Evolutionary conservation across 2,797 vertebrate genomes (phyloP).

Genomic region (Gadopsis marmoratus): DNA sequence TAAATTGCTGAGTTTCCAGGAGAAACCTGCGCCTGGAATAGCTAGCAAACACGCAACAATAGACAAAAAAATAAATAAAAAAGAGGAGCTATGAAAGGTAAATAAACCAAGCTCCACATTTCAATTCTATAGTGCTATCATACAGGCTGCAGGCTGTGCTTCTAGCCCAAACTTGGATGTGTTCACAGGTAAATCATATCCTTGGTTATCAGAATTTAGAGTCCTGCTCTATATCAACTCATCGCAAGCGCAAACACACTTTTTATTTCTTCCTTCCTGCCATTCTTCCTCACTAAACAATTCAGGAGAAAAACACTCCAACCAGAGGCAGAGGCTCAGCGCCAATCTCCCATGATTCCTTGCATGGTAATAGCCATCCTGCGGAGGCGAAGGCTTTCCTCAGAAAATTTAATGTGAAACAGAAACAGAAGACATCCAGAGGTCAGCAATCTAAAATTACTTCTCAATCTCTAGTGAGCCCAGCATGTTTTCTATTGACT

Average conservation of each 20-base stretch:
- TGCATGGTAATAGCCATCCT: conserved; percentile 62
- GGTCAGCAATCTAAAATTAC: conserved; percentile 85
- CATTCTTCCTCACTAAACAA: conserved; percentile 51
- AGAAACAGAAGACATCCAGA: conserved; percentile 81
- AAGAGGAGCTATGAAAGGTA: conserved; percentile 51
- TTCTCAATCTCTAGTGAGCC: conserved; percentile 75
- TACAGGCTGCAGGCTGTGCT: conserved; percentile 52
- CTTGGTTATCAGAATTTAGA: conserved; percentile 45
- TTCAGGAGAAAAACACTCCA: conserved; percentile 56
- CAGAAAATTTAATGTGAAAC: conserved; percentile 81
- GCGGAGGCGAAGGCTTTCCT: conserved; percentile 64
- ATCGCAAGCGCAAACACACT: conserved; percentile 16
- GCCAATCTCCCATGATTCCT: conserved; percentile 69
- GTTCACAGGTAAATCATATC: conserved; percentile 66
- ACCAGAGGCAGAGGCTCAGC: conserved; percentile 38
- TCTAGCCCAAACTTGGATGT: conserved; percentile 39
- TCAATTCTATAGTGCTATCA: conserved; percentile 54
- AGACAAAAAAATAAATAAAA: conserved; percentile 28
- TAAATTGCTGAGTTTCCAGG: conserved; percentile 58
- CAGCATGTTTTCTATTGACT: conserved; percentile 82
- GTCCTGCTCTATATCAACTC: conserved; percentile 43
- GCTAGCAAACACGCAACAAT: conserved; percentile 58
- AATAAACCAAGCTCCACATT: conserved; percentile 61
- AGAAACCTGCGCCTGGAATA: conserved; percentile 65
- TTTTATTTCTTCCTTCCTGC: conserved; percentile 2